Base-by-base conservation (phyloP, 2,888 invertebrate species). In the Platynereis dumerilii region DNA sequence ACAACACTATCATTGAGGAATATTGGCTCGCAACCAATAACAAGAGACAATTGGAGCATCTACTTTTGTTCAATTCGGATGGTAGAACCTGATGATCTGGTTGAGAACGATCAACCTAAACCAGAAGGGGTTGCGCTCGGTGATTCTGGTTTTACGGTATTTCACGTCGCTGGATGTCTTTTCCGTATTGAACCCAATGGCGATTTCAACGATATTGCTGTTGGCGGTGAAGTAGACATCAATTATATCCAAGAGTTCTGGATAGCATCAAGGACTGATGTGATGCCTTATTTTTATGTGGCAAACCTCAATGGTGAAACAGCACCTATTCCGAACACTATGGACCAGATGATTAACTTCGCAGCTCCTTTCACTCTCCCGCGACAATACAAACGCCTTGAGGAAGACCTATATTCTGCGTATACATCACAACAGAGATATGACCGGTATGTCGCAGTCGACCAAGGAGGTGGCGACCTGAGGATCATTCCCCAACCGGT, bases 261-360 rank as follows among this genome's bases (percentile, higher is more conserved):
- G 53, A 70, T 71, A 27, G 69, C 74, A 12, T 57, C 73, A 0
- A 69, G 70, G 15, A 73, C 76, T 0, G 75, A 76, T 61, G 67
- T 69, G 2, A 68, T 73, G 62, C 77, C 77, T 1, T 72, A 75
- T 59, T 77, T 76, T 75, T 77, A 74, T 57, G 66, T 77, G 0
- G 63, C 67, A 12, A 66, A 69, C 0, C 58, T 60, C 1, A 69
- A 68, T 7, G 55, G 70, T 2, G 60, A 68, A 44, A 69, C 75
- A 1, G 66, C 69, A 28, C 65, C 73, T 2, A 57, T 77, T 0
- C 55, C 34, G 3, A 75, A 68, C 56, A 77, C 77, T 1, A 67
- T 65, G 1, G 74, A 72, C 1, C 75, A 77, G 60, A 48, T 54
- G 26, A 60, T 75, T n/a, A 55, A 56, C 17, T 75, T 68, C 64